These are phyloP conservation scores for Drosophila tani DNA, from an alignment of 1,140 invertebrate genomes.

Conservation along the genomic window DNA sequence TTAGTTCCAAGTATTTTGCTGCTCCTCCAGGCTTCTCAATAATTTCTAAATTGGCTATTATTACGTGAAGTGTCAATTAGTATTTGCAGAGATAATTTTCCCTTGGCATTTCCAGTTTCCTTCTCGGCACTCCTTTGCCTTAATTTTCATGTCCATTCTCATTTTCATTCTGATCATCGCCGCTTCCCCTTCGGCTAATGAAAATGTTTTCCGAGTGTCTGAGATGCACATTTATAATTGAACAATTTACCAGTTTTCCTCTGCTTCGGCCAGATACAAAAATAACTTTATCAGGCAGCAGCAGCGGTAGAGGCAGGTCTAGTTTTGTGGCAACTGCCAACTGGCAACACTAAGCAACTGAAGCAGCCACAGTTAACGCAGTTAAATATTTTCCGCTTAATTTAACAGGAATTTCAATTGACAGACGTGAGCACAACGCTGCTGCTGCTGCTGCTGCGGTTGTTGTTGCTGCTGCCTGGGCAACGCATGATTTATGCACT, in stretches of 20 bases:
- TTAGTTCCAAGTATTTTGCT: background rate
- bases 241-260: slow-evolving; percentile 82
- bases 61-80: slow-evolving; percentile 29
- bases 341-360: slow-evolving; percentile 33
- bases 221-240: slow-evolving; percentile 73
- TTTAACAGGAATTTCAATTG: slow-evolving; percentile 84
- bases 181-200: slow-evolving; percentile 13
- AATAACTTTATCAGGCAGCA: slow-evolving; percentile 72
- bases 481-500: slow-evolving; percentile 82
- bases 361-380: slow-evolving; percentile 52
- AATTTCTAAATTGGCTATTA: slow-evolving; percentile 19
- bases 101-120: slow-evolving; percentile 14
- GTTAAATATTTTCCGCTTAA: slow-evolving; percentile 84
- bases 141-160: slow-evolving; percentile 26
- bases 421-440: slow-evolving; percentile 67
- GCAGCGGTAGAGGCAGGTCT: slow-evolving; percentile 9
- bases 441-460: slow-evolving; percentile 22
- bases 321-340: slow-evolving; percentile 35
- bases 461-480: slow-evolving; percentile 31
- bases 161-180: slow-evolving; percentile 30
- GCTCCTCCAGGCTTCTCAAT: no score
- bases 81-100: background rate
- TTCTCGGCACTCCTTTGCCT: slow-evolving; percentile 5
- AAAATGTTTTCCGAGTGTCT: slow-evolving; percentile 32
- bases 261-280: slow-evolving; percentile 27